These are phyloP conservation scores for Selenia dentaria DNA, from an alignment of 2,888 invertebrate species.

Conservation along the genomic window DNA sequence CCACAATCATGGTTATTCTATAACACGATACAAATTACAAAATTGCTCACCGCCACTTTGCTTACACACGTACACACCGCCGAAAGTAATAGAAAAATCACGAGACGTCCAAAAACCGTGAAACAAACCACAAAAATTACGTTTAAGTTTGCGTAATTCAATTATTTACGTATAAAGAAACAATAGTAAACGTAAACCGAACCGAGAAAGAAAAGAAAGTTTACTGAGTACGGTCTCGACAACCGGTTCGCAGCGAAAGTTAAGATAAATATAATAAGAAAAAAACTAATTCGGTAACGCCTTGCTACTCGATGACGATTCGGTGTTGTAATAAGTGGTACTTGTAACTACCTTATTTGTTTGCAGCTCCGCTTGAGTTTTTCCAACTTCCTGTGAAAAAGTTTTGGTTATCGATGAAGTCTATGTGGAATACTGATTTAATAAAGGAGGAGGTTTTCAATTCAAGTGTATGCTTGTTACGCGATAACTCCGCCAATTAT, in stretches of 20 bases:
- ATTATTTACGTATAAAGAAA: conserved; percentile 21
- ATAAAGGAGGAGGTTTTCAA: too few relatives aligned
- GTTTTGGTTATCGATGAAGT: too few relatives aligned
- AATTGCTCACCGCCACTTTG: neutral
- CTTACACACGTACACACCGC: neutral
- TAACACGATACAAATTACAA: too few relatives aligned
- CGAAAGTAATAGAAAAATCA: conserved; percentile 7
- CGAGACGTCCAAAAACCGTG: conserved; percentile 1
- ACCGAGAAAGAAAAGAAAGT: conserved; percentile 30
- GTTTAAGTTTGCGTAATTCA: conserved; percentile 28
- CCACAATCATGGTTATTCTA: too few relatives aligned
- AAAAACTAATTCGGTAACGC: conserved; percentile 1
- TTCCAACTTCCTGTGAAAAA: too few relatives aligned
- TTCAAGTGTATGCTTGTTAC: too few relatives aligned
- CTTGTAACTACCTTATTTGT: too few relatives aligned
- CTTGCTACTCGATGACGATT: conserved; percentile 2
- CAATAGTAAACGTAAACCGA: conserved; percentile 19
- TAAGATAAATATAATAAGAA: conserved; percentile 18
- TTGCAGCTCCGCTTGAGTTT: neutral
- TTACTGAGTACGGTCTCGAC: conserved; percentile 2
- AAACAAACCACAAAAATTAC: conserved; percentile 21
- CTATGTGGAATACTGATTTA: too few relatives aligned
- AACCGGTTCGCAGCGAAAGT: conserved; percentile 19
- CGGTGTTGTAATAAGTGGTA: conserved; percentile 13
- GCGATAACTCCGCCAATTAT: too few relatives aligned